Base-by-base conservation (phyloP, 2,888 invertebrate species). In the Tanypteryx hageni region DNA sequence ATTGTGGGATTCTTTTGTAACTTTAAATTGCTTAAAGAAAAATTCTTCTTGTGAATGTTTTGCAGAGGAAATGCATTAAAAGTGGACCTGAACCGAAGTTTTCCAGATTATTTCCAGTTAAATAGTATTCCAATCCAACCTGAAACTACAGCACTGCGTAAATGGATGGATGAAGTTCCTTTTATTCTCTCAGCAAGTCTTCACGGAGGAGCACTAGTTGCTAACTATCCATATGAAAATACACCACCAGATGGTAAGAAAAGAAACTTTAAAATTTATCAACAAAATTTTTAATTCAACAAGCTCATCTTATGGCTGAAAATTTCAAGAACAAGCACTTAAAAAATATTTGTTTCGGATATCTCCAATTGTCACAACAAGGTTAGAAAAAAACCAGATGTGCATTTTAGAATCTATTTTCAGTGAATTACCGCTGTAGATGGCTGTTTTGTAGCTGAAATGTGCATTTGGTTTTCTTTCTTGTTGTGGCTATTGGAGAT, bases 181-280 rank as follows among this genome's bases (percentile, higher is more conserved):
- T 97, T 97, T 94, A 95, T 97, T 9, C 94, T 97, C 64, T 97
- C 97, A 0, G 97, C 96, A 31, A 96, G 96, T 93, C 94, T 97
- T 61, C 97, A 97, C 94, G 97, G 97, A 10, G 97, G 97, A 8
- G 96, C 96, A 5, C 94, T 97, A 92, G 97, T 97, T 14, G 97
- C 96, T 58, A 97, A 96, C 94, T 97, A 97, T 94, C 97, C 97
- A 0, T 97, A 95, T 94, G 97, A 97, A 94, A 96, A 96, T 93
- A 95, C 95, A 13, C 95, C 95, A 93, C 94, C 94, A 93, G 93
- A 93, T 93, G 93, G 95, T 95, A 94, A 94, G 94, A 94, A 83
- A 85, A 68, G 56, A 13, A 83, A 58, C n/a, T n/a, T 92, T 92
- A 76, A 3, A 27, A 27, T 14, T 13, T 7, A 27, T 3, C 18